phyloP scores from a whole-genome alignment of 2,113 vertebrate genomes.

The Epinephelus moara region DNA sequence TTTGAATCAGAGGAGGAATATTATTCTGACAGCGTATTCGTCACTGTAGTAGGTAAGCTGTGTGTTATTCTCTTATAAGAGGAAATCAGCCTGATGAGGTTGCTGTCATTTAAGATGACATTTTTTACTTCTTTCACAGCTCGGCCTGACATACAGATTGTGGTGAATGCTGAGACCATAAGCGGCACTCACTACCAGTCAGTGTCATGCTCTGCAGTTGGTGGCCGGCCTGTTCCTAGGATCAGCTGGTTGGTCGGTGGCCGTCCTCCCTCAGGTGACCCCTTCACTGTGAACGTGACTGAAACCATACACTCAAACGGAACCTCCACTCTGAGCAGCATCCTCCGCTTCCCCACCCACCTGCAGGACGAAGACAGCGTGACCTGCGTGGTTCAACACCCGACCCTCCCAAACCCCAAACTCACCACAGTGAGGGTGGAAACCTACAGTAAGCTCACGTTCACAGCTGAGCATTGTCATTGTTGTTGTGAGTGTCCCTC shows the following conservation, averaged over 20 bases:
- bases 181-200: conserved; percentile 75
- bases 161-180: conserved; percentile 58
- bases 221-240: conserved; percentile 68
- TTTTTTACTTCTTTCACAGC: conserved; percentile 52
- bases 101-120: neutral
- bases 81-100: neutral
- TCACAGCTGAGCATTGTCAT: neutral
- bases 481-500: neutral
- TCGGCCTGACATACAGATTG: conserved; percentile 65
- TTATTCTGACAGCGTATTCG: conserved; percentile 4
- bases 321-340: conserved; percentile 71
- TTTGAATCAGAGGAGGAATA: conserved; percentile 42
- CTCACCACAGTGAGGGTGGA: conserved; percentile 65
- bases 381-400: conserved; percentile 76
- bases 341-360: conserved; percentile 78
- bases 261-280: conserved; percentile 19
- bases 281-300: conserved; percentile 49
- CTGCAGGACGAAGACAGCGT: conserved; percentile 75
- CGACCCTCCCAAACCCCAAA: conserved; percentile 57
- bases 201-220: conserved; percentile 72
- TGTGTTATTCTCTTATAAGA: neutral
- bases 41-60: conserved; percentile 78
- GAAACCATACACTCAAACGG: conserved; percentile 57
- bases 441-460: conserved; percentile 67
- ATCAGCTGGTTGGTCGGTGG: conserved; percentile 76